These are phyloP conservation scores for Chaetogeoica ovagalla DNA, from an alignment of 2,888 invertebrate species.

Conservation along the genomic window DNA sequence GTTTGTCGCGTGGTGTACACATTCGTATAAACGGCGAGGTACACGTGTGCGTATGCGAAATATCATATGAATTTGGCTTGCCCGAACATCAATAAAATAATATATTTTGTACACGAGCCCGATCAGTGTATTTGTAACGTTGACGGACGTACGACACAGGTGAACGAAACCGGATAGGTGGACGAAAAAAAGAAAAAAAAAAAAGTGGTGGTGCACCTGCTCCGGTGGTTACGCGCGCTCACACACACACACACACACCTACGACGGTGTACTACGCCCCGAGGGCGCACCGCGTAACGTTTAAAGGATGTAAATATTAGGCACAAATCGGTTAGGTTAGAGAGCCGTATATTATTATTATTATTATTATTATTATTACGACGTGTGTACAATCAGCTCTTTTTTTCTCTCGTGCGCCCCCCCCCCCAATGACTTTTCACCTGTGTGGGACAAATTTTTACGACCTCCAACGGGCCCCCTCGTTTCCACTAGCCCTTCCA, in stretches of 20 bases:
- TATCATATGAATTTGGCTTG: too few relatives aligned
- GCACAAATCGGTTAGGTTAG: slow-evolving; percentile 33
- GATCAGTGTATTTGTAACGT: neutral
- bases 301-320: slow-evolving; percentile 45
- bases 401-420: neutral
- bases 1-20: too few relatives aligned
- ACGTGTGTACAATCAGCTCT: neutral
- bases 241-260: slow-evolving; percentile 10
- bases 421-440: slow-evolving; percentile 34
- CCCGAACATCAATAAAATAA: too few relatives aligned
- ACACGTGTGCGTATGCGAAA: too few relatives aligned
- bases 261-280: slow-evolving; percentile 20
- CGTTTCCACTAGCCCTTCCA: neutral
- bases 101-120: slow-evolving; percentile 13
- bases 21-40: too few relatives aligned
- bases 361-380: too few relatives aligned
- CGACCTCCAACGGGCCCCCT: neutral
- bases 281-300: slow-evolving; percentile 13
- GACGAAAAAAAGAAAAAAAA: too few relatives aligned
- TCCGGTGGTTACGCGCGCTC: slow-evolving; percentile 34
- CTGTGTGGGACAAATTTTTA: slow-evolving; percentile 47
- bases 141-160: slow-evolving; percentile 10
- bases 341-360: neutral
- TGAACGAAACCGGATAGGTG: slow-evolving; percentile 52
- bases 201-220: slow-evolving; percentile 52